These are phyloP conservation scores for Lophotriccus pileatus DNA, from an alignment of 2,797 vertebrate genomes.

Conservation along the genomic window DNA sequence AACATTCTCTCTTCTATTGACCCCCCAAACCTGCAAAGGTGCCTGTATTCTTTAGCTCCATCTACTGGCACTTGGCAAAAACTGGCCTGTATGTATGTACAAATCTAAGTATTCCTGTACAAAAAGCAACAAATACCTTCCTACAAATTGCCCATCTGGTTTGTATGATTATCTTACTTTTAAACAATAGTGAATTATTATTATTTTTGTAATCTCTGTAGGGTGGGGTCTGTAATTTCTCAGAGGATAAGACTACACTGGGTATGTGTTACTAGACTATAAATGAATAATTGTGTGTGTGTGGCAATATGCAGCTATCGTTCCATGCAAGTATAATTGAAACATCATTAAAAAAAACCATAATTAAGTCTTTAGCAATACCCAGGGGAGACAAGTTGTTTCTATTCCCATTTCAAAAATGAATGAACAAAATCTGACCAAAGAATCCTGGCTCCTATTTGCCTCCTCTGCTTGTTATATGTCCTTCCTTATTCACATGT, in stretches of 20 bases:
- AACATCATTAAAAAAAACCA: neutral
- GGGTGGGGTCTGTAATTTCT: slow-evolving; percentile 39
- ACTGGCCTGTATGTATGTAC: neutral
- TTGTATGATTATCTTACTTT: slow-evolving; percentile 33
- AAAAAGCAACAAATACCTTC: slow-evolving; percentile 10
- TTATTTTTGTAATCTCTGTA: slow-evolving; percentile 36
- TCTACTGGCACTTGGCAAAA: slow-evolving; percentile 37
- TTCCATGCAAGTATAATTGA: slow-evolving; percentile 54
- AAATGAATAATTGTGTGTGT: slow-evolving; percentile 55
- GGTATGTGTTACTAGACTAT: slow-evolving; percentile 29
- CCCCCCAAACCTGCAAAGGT: neutral
- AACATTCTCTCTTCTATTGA: neutral
- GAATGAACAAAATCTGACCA: slow-evolving; percentile 54
- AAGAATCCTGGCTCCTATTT: slow-evolving; percentile 20
- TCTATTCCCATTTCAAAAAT: slow-evolving; percentile 50
- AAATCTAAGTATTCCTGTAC: neutral
- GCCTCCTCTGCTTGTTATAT: neutral
- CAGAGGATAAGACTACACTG: slow-evolving; percentile 12
- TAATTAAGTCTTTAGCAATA: slow-evolving; percentile 65
- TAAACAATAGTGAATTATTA: slow-evolving; percentile 4
- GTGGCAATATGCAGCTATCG: slow-evolving; percentile 34
- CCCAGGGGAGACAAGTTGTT: slow-evolving; percentile 31
- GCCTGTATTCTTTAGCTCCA: slow-evolving; percentile 57
- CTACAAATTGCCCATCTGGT: slow-evolving; percentile 28
- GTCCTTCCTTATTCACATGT: neutral